Conservation (phyloP, 2,113 vertebrate species). For the Lichenostomus cassidix region DNA sequence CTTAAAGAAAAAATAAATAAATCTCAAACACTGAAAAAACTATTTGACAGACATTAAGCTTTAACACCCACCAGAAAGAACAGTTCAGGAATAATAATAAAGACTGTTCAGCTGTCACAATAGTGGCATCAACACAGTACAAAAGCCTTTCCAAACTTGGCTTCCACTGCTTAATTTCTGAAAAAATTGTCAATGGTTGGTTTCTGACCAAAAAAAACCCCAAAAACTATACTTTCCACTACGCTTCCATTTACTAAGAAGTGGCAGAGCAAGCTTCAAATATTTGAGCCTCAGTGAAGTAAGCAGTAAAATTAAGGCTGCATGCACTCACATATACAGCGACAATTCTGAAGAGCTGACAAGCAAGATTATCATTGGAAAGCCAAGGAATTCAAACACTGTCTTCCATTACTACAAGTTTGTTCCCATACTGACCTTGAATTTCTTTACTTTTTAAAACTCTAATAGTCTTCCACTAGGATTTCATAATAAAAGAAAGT, state of each 20-base stretch:
- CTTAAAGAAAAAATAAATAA: fast-evolving
- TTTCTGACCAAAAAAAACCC: background rate
- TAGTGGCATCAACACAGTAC: background rate
- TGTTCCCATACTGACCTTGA: background rate
- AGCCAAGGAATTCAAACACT: background rate
- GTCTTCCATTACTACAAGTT: background rate
- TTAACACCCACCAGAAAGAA: background rate
- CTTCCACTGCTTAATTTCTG: background rate
- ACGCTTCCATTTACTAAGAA: background rate
- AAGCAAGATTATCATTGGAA: background rate
- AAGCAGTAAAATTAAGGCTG: background rate
- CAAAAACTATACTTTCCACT: background rate
- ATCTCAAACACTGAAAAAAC: background rate
- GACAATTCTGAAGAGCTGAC: background rate
- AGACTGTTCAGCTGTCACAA: background rate
- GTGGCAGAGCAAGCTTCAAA: background rate
- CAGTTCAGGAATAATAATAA: background rate
- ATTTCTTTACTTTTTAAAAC: background rate
- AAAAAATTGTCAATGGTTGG: background rate
- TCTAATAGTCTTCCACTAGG: background rate
- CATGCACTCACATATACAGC: background rate
- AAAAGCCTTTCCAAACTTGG: background rate
- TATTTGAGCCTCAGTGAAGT: background rate
- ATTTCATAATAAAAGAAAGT: background rate
- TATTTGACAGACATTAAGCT: background rate